phyloP scores from a whole-genome alignment of 2,797 vertebrate genomes.

The Pseudochirops corinnae region DNA sequence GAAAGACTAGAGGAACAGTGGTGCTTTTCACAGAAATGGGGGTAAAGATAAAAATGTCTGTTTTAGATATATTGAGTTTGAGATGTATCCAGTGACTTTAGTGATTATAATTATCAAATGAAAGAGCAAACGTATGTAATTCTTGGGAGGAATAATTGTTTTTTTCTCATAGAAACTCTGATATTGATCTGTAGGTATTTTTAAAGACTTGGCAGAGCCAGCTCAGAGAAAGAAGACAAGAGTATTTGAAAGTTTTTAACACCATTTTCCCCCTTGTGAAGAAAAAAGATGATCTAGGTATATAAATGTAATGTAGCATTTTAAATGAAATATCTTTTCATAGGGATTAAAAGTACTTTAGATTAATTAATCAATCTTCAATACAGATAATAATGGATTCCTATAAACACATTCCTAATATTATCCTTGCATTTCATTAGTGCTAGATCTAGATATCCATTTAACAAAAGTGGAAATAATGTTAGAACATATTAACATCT shows the following conservation, averaged over 20 bases:
- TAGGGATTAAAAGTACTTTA: neutral
- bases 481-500: neutral
- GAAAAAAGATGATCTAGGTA: constrained; percentile 4
- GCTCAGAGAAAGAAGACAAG: constrained; percentile 21
- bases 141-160: neutral
- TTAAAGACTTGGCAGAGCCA: constrained; percentile 13
- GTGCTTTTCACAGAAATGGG: neutral
- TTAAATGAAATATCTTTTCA: neutral
- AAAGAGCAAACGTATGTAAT: neutral
- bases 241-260: neutral
- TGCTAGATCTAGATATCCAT: neutral
- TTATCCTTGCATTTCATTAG: neutral
- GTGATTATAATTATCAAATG: constrained; percentile 1
- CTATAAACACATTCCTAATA: constrained; percentile 20
- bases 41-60: neutral
- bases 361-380: neutral
- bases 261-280: neutral
- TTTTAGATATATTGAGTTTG: neutral
- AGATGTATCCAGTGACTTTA: neutral
- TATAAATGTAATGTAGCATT: neutral
- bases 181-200: neutral
- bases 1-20: neutral
- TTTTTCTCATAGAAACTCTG: constrained; percentile 16
- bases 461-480: neutral
- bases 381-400: neutral